Evolutionary conservation across 2,797 vertebrate genomes (phyloP).

Genomic region (Girardinus metallicus): DNA sequence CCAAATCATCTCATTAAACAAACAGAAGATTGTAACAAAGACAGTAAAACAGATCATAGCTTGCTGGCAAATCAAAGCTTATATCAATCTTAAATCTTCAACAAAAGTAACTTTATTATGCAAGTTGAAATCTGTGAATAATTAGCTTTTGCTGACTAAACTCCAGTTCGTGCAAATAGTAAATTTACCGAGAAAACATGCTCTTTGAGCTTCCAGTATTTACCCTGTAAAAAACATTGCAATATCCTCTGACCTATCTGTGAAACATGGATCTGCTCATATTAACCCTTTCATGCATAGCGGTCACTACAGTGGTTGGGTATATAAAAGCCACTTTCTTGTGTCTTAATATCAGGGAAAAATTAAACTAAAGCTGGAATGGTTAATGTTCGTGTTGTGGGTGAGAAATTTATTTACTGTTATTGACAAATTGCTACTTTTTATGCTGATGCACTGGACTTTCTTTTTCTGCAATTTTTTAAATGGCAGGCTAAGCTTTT

Average conservation of each 20-base stretch:
- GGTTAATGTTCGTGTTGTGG: conserved; percentile 32
- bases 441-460: background rate
- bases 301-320: no score
- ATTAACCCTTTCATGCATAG: background rate
- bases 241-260: background rate
- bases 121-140: background rate
- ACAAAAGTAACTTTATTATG: background rate
- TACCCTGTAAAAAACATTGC: background rate
- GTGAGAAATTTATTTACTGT: conserved; percentile 46
- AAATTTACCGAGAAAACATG: background rate
- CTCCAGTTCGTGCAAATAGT: background rate
- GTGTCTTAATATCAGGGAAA: fast-evolving
- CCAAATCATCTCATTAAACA: background rate
- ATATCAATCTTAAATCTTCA: background rate
- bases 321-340: no score
- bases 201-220: background rate
- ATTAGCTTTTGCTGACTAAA: background rate
- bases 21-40: background rate
- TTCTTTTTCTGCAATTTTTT: background rate
- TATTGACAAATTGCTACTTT: background rate
- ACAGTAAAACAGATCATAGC: background rate
- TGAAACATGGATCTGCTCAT: conserved; percentile 48
- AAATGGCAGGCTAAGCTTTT: background rate
- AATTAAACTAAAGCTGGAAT: fast-evolving
- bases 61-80: background rate